phyloP scores from a whole-genome alignment of 2,797 vertebrate genomes.

The Anguilla obscura region DNA sequence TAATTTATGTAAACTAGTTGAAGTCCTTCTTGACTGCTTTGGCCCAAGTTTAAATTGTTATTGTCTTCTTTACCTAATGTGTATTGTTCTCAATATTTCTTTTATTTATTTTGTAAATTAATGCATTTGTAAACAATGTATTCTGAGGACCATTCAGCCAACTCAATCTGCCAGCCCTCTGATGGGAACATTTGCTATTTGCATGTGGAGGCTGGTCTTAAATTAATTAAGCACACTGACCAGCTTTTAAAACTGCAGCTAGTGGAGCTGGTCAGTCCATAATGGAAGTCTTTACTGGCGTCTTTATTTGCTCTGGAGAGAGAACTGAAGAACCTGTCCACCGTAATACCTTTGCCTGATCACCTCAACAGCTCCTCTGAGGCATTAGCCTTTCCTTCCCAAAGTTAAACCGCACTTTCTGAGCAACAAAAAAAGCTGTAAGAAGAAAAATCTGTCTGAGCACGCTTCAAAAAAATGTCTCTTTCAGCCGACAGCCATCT shows the following conservation, averaged over 20 bases:
- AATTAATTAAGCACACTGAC: neutral
- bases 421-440: neutral
- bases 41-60: neutral
- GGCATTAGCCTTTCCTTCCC: neutral
- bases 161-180: neutral
- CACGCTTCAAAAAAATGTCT: neutral
- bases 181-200: neutral
- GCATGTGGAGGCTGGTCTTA: neutral
- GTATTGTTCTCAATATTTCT: neutral
- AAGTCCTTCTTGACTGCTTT: neutral
- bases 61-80: neutral
- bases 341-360: neutral
- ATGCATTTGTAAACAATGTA: neutral
- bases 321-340: neutral
- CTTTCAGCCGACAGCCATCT: neutral
- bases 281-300: neutral
- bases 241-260: neutral
- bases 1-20: neutral
- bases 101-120: neutral
- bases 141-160: neutral
- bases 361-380: neutral
- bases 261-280: neutral
- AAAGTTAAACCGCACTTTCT: neutral
- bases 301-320: neutral
- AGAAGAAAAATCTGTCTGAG: neutral